These are phyloP conservation scores for Melanotaenia maccullochi DNA, from an alignment of 2,797 vertebrate species.

Conservation along the genomic window DNA sequence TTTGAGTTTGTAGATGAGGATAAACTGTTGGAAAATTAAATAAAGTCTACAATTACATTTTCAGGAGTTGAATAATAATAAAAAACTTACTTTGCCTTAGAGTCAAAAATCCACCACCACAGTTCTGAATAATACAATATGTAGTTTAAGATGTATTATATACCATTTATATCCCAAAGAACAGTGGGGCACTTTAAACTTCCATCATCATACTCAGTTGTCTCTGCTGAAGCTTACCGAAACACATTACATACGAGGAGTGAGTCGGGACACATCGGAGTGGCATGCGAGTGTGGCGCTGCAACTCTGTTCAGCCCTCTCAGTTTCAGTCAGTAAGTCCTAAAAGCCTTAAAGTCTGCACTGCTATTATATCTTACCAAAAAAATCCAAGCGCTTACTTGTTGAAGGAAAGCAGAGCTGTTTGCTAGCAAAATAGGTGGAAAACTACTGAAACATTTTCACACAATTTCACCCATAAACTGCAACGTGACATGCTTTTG, in stretches of 20 bases:
- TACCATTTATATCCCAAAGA: not conserved
- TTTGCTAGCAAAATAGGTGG: not conserved
- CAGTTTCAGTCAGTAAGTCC: not conserved
- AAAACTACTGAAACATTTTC: not conserved
- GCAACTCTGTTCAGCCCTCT: not conserved
- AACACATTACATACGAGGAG: too few relatives aligned
- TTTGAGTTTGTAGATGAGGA: not conserved
- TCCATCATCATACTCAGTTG: too few relatives aligned
- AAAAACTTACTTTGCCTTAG: not conserved
- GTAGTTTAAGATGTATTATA: not conserved
- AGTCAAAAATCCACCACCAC: not conserved
- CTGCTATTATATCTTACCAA: not conserved
- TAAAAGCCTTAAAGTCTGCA: not conserved
- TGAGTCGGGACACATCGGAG: not conserved
- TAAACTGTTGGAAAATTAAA: not conserved
- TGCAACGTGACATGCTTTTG: slow-evolving; percentile 21
- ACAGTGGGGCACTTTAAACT: not conserved
- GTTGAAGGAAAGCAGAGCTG: not conserved
- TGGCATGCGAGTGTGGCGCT: not conserved
- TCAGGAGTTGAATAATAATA: too few relatives aligned
- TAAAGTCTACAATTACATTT: not conserved
- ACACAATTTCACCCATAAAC: slow-evolving; percentile 9
- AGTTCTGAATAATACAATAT: not conserved
- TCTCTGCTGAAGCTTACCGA: too few relatives aligned
- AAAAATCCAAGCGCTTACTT: too few relatives aligned